Conservation (phyloP, 2,888 invertebrate genomes). For the Gerris lacustris region DNA sequence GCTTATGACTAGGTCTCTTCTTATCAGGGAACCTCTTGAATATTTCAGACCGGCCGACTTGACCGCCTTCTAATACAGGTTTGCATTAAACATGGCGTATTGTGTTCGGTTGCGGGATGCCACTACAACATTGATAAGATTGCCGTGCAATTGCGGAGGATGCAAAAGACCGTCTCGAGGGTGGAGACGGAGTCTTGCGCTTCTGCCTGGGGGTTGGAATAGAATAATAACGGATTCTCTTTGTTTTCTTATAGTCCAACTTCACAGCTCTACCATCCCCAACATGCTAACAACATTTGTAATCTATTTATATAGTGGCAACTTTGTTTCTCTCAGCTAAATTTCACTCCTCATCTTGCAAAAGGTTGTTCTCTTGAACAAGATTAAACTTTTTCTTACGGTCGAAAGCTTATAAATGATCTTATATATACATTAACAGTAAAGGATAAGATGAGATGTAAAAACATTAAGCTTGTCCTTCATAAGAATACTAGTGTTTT, state of each 20-base stretch:
- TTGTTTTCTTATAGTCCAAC: neutral
- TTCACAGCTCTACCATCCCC: neutral
- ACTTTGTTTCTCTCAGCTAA: neutral
- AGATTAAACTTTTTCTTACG: neutral
- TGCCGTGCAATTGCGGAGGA: neutral
- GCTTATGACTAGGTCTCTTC: slow-evolving; percentile 3
- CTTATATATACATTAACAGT: no score
- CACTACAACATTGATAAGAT: slow-evolving; percentile 5
- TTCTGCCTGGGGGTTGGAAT: neutral
- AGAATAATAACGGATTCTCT: slow-evolving; percentile 3
- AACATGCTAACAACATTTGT: slow-evolving; percentile 1
- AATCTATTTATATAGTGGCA: neutral
- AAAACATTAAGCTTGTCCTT: no score
- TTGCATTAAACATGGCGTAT: neutral
- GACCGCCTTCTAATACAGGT: slow-evolving; percentile 3
- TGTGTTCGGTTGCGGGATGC: neutral
- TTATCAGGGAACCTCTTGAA: neutral
- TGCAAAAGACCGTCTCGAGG: neutral
- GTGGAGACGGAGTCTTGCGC: neutral
- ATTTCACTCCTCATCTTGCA: neutral
- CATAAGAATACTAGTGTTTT: no score
- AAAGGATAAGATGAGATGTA: no score
- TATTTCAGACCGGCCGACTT: neutral
- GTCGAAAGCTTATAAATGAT: no score
- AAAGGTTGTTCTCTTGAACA: neutral